Conservation (phyloP, 2,797 vertebrate genomes). For the Ammospiza maritima region DNA sequence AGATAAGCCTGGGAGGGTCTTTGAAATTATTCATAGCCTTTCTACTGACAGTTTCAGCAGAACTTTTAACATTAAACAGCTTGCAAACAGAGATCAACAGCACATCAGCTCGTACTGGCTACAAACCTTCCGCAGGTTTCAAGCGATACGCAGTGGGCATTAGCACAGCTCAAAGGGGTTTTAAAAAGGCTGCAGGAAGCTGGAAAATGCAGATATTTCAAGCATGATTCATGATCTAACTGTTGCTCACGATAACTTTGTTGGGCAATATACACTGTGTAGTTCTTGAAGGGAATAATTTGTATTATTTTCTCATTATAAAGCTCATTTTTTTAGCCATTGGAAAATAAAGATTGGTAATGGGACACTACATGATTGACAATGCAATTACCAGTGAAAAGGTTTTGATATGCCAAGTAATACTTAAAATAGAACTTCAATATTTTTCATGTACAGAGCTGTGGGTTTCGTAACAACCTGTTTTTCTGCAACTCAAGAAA, state of each 20-base stretch:
- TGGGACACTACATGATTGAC: conserved; percentile 82
- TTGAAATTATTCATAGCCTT: conserved; percentile 40
- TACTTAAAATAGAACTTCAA: conserved; percentile 86
- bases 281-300: background rate
- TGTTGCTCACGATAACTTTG: conserved; percentile 6
- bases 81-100: conserved; percentile 39
- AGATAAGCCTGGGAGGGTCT: conserved; percentile 25
- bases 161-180: background rate
- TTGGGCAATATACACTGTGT: background rate
- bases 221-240: background rate
- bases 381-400: conserved; percentile 86
- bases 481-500: background rate
- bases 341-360: conserved; percentile 64
- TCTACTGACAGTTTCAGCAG: conserved; percentile 9
- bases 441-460: conserved; percentile 67
- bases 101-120: conserved; percentile 2
- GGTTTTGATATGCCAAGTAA: conserved; percentile 79
- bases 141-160: background rate
- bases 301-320: conserved; percentile 39
- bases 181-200: background rate
- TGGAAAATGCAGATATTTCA: conserved; percentile 15
- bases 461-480: conserved; percentile 13
- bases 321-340: background rate
- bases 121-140: conserved; percentile 27
- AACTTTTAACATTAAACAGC: conserved; percentile 51